Percentiles rank a stretch among this genome's conserved stretches.
These are phyloP conservation scores for crab-eating macaque (Macaca fascicularis) DNA, from an alignment of 2,113 vertebrate genomes.

Conservation along the genomic window DNA sequence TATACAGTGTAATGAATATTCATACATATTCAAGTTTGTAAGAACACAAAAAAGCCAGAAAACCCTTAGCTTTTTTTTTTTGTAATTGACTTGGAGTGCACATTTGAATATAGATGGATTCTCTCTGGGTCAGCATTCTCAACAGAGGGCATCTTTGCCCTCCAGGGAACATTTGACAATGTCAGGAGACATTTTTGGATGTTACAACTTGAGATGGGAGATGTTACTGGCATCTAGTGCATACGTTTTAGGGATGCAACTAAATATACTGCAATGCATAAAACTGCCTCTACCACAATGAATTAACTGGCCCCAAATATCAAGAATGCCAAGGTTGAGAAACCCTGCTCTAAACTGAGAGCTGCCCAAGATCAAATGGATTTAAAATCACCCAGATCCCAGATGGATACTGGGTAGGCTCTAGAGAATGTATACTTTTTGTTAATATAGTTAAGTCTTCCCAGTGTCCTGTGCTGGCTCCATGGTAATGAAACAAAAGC, in stretches of 20 bases:
- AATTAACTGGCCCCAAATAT: neutral
- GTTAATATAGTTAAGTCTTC: neutral
- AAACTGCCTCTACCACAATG: neutral
- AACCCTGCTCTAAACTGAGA: neutral
- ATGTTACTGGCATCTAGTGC: neutral
- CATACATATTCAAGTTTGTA: slow-evolving; percentile 26
- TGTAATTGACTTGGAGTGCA: neutral
- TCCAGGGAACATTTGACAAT: neutral
- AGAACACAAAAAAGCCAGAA: slow-evolving; percentile 23
- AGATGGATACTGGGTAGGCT: neutral
- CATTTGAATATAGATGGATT: neutral
- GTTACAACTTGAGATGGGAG: neutral
- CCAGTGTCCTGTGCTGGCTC: neutral
- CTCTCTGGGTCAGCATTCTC: neutral
- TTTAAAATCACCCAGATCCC: neutral
- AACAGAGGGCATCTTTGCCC: neutral
- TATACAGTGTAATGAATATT: slow-evolving; percentile 47
- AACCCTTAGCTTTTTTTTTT: neutral
- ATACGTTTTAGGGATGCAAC: neutral
- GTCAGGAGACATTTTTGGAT: neutral
- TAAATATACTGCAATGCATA: neutral
- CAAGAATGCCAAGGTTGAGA: neutral
- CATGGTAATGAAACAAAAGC: neutral
- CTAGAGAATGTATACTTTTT: neutral
- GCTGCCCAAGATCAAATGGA: neutral